Conservation (phyloP, 2,113 vertebrate genomes). For the Theristicus caerulescens region DNA sequence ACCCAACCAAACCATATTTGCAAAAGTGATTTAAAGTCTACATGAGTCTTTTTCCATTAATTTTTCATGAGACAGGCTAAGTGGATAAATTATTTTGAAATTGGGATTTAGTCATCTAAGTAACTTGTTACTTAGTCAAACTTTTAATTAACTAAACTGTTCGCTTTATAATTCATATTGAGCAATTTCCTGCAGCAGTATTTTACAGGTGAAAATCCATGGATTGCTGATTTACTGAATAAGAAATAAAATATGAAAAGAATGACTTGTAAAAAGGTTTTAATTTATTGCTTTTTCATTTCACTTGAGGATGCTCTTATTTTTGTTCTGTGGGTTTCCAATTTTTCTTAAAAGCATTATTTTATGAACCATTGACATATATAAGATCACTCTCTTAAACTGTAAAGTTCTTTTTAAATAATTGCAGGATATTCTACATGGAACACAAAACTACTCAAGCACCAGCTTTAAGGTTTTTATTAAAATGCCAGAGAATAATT, state of each 20-base stretch:
- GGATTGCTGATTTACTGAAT: constrained; percentile 13
- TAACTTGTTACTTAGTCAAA: constrained; percentile 57
- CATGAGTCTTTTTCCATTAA: not conserved
- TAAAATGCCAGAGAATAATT: not conserved
- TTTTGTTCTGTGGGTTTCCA: not conserved
- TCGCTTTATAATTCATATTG: constrained; percentile 48
- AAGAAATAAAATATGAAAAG: constrained; percentile 23
- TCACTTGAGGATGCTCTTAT: not conserved
- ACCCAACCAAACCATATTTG: not conserved
- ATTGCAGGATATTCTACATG: not conserved
- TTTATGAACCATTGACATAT: not conserved
- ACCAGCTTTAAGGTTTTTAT: not conserved
- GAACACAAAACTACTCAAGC: not conserved
- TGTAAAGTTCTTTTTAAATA: not conserved
- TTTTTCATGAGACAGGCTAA: constrained; percentile 36
- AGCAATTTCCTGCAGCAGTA: constrained; percentile 45
- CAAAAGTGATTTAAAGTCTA: not conserved
- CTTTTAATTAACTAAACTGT: constrained; percentile 63
- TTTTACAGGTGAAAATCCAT: constrained; percentile 40
- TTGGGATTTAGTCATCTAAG: not conserved
- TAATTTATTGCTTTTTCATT: constrained; percentile 35
- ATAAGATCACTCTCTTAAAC: not conserved
- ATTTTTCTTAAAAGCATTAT: not conserved
- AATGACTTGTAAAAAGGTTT: not conserved
- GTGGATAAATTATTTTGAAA: constrained; percentile 48